A percentile compares a stretch with the other conserved stretches of the same genome.
phyloP scores from a whole-genome alignment of 1,140 invertebrate genomes.

The Lysiphlebus fabarum region DNA sequence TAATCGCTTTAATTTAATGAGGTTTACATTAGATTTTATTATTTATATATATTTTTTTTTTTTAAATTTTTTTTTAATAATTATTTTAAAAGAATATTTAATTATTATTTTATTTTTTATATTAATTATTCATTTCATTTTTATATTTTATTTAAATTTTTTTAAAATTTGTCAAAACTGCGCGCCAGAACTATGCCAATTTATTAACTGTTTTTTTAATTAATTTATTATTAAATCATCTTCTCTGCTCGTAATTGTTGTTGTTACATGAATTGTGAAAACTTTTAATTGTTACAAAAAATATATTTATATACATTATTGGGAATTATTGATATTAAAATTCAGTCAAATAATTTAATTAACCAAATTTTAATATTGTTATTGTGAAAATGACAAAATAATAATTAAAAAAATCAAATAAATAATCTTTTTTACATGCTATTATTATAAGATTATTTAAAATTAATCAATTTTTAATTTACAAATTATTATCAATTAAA shows the following conservation, averaged over 20 bases:
- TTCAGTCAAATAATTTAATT: conserved; percentile 10
- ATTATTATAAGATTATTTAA: too few species aligned
- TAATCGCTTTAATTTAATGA: conserved; percentile 28
- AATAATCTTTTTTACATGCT: too few species aligned
- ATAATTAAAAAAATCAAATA: conserved; percentile 1
- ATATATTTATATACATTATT: conserved; percentile 10
- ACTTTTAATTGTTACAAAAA: conserved; percentile 13
- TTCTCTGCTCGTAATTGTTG: conserved; percentile 17
- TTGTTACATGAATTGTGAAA: conserved; percentile 19
- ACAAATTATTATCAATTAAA: too few species aligned
- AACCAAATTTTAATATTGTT: conserved; percentile 2
- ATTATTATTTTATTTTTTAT: conserved; percentile 14
- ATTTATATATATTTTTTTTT: conserved; percentile 32
- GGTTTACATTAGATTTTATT: conserved; percentile 47
- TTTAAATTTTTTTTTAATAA: conserved; percentile 17
- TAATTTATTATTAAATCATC: background rate
- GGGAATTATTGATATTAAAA: conserved; percentile 12
- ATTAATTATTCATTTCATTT: conserved; percentile 15
- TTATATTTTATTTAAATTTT: conserved; percentile 18
- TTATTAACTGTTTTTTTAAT: too few species aligned
- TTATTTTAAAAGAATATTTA: conserved; percentile 20
- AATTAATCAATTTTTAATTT: too few species aligned
- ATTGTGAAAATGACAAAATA: background rate
- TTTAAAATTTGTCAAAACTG: conserved; percentile 22
- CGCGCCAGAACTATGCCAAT: background rate